Evolutionary conservation across 2,113 vertebrate species (phyloP).

Genomic region (Hystrix cristata): DNA sequence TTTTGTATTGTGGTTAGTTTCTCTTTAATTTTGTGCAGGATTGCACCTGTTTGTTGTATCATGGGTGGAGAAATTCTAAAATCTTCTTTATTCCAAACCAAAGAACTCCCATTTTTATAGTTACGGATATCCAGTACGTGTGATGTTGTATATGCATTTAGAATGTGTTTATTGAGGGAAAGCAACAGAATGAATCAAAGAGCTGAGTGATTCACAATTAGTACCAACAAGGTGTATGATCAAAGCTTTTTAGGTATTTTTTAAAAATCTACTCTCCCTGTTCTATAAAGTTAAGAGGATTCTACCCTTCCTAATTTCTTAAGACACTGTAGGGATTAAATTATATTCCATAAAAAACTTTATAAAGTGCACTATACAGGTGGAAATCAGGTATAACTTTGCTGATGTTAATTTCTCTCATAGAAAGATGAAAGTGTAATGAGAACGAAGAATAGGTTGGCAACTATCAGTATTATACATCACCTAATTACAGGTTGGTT

Average conservation of each 20-base stretch:
- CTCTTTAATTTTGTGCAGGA: conserved; percentile 32
- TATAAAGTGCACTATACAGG: background rate
- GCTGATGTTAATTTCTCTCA: conserved; percentile 47
- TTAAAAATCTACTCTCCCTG: background rate
- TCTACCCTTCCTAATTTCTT: background rate
- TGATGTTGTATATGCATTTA: background rate
- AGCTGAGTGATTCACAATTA: background rate
- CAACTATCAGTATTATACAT: background rate
- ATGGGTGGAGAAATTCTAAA: background rate
- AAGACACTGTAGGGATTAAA: background rate
- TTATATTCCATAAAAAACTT: conserved; percentile 35
- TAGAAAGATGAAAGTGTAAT: conserved; percentile 4
- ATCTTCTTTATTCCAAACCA: background rate
- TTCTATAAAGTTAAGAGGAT: conserved; percentile 28
- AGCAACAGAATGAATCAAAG: conserved; percentile 5
- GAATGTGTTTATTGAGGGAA: background rate
- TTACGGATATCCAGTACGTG: background rate
- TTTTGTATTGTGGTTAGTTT: background rate
- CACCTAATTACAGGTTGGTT: conserved; percentile 59
- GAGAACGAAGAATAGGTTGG: conserved; percentile 44
- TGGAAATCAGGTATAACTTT: background rate
- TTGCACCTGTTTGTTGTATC: background rate
- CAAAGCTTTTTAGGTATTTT: background rate
- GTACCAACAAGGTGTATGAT: background rate
- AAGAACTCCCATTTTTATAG: background rate